Base-by-base conservation (phyloP, 2,888 invertebrate species). In the Esperia sulphurella region DNA sequence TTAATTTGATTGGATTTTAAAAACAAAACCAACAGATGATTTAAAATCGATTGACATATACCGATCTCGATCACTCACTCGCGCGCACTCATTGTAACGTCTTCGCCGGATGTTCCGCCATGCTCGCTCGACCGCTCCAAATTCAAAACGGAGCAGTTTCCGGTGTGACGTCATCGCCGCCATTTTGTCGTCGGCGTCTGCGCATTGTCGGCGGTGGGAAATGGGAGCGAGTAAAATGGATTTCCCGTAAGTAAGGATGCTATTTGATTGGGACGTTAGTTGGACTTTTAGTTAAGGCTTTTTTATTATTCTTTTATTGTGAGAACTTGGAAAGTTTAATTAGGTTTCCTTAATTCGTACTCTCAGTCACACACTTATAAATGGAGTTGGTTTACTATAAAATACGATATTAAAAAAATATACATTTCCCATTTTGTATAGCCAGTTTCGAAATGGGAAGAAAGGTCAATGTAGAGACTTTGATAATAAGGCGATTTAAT, bases 71-170 rank as follows among this genome's bases (percentile, higher is more conserved):
- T 61, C 65, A 65, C 62, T 55, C 56, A 70, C 35, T 70, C 74
- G 71, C 75, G 80, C 71, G 77, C 85, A 81, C 63, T 81, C 83
- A 87, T 78, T 77, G 87, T 80, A 84, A 83, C 87, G 88, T 89
- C 88, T 88, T 39, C 85, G 75, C 85, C 87, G 88, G 88, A 89
- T 88, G 88, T 85, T 74, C 87, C 83, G 82, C 86, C 87, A 87
- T 86, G 86, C 84, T 79, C 86, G 84, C 83, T 87, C 85, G 88
- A 89, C 88, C 88, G 86, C 87, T 84, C 85, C 80, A 81, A 89
- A 89, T 87, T 88, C 85, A 86, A 87, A 86, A 87, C 87, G 87
- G 87, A 88, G 88, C 73, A 75, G 78, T 80, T 88, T 88, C 88
- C 88, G 88, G 85, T 75, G 79, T 85, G 85, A 86, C 86, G 86